phyloP scores from a whole-genome alignment of 2,888 invertebrate species.

The Trichopoda pennipes region DNA sequence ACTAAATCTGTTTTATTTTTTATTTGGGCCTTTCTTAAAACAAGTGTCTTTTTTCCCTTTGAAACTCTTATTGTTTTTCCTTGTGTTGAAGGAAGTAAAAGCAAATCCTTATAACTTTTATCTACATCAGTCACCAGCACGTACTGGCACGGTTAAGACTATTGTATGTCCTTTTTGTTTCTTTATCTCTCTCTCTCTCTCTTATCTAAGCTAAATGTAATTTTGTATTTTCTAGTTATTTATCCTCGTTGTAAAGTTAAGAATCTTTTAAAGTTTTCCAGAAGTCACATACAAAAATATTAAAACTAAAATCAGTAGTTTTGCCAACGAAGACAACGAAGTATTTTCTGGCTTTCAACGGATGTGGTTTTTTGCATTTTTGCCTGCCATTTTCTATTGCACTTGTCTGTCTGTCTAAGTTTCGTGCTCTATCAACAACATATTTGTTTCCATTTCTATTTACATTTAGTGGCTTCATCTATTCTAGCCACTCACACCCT shows the following conservation, averaged over 20 bases:
- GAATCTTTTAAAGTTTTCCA: slow-evolving; percentile 31
- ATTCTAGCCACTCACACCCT: slow-evolving; percentile 25
- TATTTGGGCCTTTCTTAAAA: slow-evolving; percentile 12
- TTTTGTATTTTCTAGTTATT: slow-evolving; percentile 21
- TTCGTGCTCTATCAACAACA: slow-evolving; percentile 61
- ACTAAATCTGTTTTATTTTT: not conserved
- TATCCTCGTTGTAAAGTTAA: slow-evolving; percentile 6
- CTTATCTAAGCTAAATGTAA: not conserved
- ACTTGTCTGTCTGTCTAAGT: slow-evolving; percentile 50
- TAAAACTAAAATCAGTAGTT: slow-evolving; percentile 2
- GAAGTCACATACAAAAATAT: not conserved
- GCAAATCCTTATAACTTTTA: slow-evolving; percentile 24
- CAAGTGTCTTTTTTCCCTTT: slow-evolving; percentile 18
- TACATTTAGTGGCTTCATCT: slow-evolving; percentile 40
- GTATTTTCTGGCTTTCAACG: slow-evolving; percentile 30
- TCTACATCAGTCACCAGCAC: slow-evolving; percentile 42
- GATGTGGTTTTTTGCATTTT: not conserved
- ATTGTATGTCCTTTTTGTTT: slow-evolving; percentile 29
- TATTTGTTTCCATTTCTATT: slow-evolving; percentile 46
- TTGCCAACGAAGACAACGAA: not conserved
- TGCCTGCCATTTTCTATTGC: slow-evolving; percentile 22
- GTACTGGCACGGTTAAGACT: slow-evolving; percentile 17
- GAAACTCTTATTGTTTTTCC: slow-evolving; percentile 10
- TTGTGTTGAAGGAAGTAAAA: not conserved
- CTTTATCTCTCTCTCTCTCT: not conserved